These are phyloP conservation scores for Hemibagrus wyckioides DNA, from an alignment of 2,113 vertebrate genomes.

Conservation along the genomic window DNA sequence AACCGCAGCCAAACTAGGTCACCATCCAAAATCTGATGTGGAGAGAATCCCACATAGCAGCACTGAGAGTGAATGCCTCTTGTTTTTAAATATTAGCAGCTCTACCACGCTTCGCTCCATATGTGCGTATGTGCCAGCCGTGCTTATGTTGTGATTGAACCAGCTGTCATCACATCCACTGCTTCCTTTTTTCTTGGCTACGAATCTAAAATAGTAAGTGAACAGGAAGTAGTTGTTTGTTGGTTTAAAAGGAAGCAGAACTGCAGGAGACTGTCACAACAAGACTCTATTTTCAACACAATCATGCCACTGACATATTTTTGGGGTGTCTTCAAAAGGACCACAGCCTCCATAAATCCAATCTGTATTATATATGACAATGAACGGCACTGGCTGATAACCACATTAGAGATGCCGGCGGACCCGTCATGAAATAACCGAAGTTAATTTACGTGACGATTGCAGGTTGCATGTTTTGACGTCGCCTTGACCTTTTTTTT, in stretches of 20 bases:
- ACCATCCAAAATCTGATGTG: conserved; percentile 26
- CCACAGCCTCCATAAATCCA: conserved; percentile 20
- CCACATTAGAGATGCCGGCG: conserved; percentile 3
- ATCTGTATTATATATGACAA: conserved; percentile 13
- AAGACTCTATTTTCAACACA: conserved; percentile 35
- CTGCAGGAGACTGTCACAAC: conserved; percentile 40
- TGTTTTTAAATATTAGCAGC: not conserved
- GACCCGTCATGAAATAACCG: conserved; percentile 6
- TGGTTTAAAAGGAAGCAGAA: conserved; percentile 40
- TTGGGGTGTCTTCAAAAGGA: conserved; percentile 43
- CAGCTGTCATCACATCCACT: conserved; percentile 9
- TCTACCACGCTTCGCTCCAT: not conserved
- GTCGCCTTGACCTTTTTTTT: conserved; percentile 28
- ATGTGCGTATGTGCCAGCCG: not conserved
- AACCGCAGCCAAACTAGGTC: conserved; percentile 49
- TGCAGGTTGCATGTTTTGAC: conserved; percentile 24
- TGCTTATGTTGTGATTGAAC: conserved; percentile 10
- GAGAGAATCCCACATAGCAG: conserved; percentile 12
- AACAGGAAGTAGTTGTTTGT: conserved; percentile 45
- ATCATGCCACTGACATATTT: conserved; percentile 29
- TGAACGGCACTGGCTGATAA: not conserved
- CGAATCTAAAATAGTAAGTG: conserved; percentile 37
- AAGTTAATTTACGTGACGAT: conserved; percentile 10
- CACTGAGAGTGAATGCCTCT: not conserved
- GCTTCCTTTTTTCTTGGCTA: conserved; percentile 24